These are phyloP conservation scores for Athetis lepigone DNA, from an alignment of 2,888 invertebrate species.

Conservation along the genomic window DNA sequence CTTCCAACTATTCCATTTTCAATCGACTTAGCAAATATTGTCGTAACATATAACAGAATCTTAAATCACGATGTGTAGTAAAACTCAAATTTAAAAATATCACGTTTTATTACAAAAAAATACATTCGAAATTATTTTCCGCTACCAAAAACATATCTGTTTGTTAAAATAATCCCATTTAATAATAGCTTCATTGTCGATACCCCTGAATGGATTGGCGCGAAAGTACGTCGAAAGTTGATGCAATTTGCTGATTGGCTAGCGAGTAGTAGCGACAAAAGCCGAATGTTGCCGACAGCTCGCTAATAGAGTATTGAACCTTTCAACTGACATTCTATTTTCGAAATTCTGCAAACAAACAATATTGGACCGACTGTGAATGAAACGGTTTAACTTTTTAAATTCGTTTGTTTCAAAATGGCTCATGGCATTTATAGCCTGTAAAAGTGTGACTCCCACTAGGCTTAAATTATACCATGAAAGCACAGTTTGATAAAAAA, in stretches of 20 bases:
- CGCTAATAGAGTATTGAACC: slow-evolving; percentile 32
- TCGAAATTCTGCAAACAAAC: slow-evolving; percentile 20
- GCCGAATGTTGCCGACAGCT: slow-evolving; percentile 10
- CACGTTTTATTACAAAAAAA: no score
- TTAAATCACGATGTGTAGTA: no score
- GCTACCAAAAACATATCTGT: no score
- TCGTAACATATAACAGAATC: no score
- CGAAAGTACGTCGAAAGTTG: slow-evolving; percentile 21
- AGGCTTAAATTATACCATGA: no score
- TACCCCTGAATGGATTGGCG: slow-evolving; percentile 15
- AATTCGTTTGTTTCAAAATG: slow-evolving; percentile 5
- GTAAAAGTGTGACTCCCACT: no score
- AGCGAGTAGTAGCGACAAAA: background rate
- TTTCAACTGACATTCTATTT: background rate
- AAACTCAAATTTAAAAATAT: no score
- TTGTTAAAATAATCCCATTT: background rate
- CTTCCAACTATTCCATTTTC: no score
- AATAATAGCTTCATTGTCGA: background rate
- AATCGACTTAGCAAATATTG: no score
- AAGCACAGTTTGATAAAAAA: no score
- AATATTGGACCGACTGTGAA: background rate
- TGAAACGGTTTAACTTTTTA: background rate
- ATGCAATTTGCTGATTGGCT: slow-evolving; percentile 63
- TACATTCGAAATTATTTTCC: no score
- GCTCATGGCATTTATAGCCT: no score